Evolutionary conservation across 53 echinoderm and acorn worm genomes (phyloP).

Genomic region (Hippasteria phrygiana): DNA sequence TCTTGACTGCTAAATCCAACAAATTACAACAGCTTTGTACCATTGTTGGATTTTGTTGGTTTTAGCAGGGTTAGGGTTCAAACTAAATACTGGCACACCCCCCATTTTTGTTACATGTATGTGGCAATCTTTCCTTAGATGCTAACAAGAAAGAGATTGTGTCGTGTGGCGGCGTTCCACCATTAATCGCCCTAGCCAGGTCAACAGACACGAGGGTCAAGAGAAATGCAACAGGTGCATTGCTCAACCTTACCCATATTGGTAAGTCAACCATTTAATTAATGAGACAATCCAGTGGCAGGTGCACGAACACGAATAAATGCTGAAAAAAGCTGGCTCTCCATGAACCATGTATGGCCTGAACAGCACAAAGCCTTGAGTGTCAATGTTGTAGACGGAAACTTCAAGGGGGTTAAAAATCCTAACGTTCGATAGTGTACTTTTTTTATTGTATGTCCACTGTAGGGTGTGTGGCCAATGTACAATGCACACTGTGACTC

Average conservation of each 20-base stretch:
- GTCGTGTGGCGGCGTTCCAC: conserved; percentile 76
- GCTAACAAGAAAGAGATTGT: conserved; percentile 90
- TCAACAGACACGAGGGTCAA: conserved; percentile 84
- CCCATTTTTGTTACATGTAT: background rate
- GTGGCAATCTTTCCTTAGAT: conserved; percentile 57
- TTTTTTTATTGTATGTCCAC: no score
- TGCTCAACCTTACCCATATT: conserved; percentile 96
- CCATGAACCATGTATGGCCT: no score
- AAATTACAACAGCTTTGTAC: no score
- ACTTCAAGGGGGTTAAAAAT: no score
- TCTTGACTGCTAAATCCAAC: no score
- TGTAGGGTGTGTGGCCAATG: no score
- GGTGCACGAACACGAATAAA: background rate
- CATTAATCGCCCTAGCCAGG: conserved; percentile 80
- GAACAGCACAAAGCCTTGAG: no score
- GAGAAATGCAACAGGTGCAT: conserved; percentile 92
- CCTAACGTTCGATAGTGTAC: no score
- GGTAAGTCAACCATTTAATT: conserved; percentile 70
- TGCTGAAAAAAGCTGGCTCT: no score
- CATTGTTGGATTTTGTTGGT: no score
- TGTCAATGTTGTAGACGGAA: no score
- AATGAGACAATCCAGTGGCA: background rate
- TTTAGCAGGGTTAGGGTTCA: background rate
- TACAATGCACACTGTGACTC: no score
- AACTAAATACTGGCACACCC: background rate